A percentile compares a stretch with the other conserved stretches of the same genome.
These are phyloP conservation scores for Ectropis grisescens DNA, from an alignment of 1,140 invertebrate species.

Conservation along the genomic window DNA sequence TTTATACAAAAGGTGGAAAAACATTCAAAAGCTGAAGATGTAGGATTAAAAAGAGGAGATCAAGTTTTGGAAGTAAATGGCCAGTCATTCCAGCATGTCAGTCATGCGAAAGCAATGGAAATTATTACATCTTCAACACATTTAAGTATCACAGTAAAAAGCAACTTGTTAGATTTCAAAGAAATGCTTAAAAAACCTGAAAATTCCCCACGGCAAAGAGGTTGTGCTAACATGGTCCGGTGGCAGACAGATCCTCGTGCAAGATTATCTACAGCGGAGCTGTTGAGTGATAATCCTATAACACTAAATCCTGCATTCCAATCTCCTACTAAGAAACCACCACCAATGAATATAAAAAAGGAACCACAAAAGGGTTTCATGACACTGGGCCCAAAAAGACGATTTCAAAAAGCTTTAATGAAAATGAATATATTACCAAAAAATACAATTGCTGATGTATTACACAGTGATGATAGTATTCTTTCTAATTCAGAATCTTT, in stretches of 20 bases:
- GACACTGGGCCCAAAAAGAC: conserved; percentile 87
- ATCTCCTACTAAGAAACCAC: conserved; percentile 86
- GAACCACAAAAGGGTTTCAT: conserved; percentile 85
- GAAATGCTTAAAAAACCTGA: conserved; percentile 91
- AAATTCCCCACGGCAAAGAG: conserved; percentile 81
- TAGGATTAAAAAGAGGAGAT: conserved; percentile 97
- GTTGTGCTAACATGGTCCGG: conserved; percentile 62
- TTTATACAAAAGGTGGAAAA: conserved; percentile 96
- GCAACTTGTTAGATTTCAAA: conserved; percentile 89
- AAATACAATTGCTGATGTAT: conserved; percentile 80
- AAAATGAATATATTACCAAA: conserved; percentile 94
- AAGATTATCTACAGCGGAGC: conserved; percentile 74
- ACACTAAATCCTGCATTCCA: conserved; percentile 85
- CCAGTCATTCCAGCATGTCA: conserved; percentile 94
- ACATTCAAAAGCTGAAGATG: conserved; percentile 93
- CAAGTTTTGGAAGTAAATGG: conserved; percentile 98
- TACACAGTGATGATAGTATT: conserved; percentile 73
- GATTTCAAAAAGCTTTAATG: conserved; percentile 89
- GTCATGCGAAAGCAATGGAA: conserved; percentile 90
- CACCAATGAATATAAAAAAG: conserved; percentile 78
- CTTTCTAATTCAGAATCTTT: conserved; percentile 60
- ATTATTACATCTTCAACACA: conserved; percentile 94
- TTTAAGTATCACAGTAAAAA: conserved; percentile 96
- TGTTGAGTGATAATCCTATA: conserved; percentile 83
- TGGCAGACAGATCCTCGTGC: conserved; percentile 77